Evolutionary conservation across 2,113 vertebrate genomes (phyloP).

Genomic region (Austrofundulus limnaeus): DNA sequence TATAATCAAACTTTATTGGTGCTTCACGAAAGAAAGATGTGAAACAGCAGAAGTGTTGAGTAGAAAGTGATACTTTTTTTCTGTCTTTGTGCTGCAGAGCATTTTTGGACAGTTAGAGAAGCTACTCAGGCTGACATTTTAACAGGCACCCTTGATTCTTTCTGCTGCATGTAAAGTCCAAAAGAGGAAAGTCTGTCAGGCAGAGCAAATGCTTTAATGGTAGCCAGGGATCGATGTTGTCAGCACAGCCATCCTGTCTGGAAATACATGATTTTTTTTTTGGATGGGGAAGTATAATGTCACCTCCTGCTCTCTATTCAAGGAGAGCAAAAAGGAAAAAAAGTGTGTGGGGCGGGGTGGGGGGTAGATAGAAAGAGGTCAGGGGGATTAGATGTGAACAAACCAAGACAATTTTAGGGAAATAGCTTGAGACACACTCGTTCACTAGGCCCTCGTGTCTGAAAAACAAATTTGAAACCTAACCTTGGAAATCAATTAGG

Average conservation of each 20-base stretch:
- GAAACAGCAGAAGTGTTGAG: slow-evolving; percentile 9
- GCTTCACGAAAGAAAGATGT: neutral
- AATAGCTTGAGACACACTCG: slow-evolving; percentile 48
- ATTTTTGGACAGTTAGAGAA: slow-evolving; percentile 35
- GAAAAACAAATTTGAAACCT: slow-evolving; percentile 79
- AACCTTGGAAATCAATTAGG: slow-evolving; percentile 84
- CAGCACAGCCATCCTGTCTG: slow-evolving; percentile 78
- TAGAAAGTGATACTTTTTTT: slow-evolving; percentile 6
- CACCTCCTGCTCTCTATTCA: slow-evolving; percentile 44
- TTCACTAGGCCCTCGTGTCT: slow-evolving; percentile 53
- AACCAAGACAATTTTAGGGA: slow-evolving; percentile 61
- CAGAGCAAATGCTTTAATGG: slow-evolving; percentile 83
- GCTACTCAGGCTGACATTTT: slow-evolving; percentile 63
- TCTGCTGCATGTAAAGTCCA: slow-evolving; percentile 63
- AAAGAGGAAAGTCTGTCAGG: slow-evolving; percentile 77
- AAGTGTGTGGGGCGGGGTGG: neutral
- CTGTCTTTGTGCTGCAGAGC: neutral
- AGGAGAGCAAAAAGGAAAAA: slow-evolving; percentile 43
- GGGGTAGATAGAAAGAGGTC: slow-evolving; percentile 14
- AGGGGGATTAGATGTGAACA: slow-evolving; percentile 34
- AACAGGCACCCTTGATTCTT: slow-evolving; percentile 74
- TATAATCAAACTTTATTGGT: slow-evolving; percentile 54
- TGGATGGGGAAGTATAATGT: slow-evolving; percentile 44
- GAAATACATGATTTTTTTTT: slow-evolving; percentile 66
- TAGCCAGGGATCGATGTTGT: slow-evolving; percentile 79